phyloP scores from a whole-genome alignment of 2,797 vertebrate species.

The Halcyon smyrnensis region DNA sequence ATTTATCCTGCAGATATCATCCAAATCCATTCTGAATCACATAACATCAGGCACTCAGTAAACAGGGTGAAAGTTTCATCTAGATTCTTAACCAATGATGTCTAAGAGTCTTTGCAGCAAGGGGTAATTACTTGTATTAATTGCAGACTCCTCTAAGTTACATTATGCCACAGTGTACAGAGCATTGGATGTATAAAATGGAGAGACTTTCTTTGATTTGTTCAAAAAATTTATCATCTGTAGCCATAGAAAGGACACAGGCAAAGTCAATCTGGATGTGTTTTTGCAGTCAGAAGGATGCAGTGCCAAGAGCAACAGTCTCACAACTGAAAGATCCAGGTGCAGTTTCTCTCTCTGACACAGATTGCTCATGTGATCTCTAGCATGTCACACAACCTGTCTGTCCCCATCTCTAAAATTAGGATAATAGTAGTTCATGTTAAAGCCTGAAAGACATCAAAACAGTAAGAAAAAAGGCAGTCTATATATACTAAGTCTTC shows the following conservation, averaged over 20 bases:
- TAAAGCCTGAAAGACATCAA: background rate
- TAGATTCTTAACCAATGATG: constrained; percentile 31
- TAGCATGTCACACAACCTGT: background rate
- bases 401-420: background rate
- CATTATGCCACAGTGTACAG: background rate
- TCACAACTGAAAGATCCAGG: background rate
- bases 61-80: constrained; percentile 50
- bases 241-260: background rate
- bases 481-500: background rate
- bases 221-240: background rate
- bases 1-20: constrained; percentile 4
- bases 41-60: background rate
- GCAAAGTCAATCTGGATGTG: background rate
- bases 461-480: background rate
- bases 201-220: constrained; percentile 20
- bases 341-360: background rate
- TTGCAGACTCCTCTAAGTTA: constrained; percentile 50
- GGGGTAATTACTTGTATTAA: constrained; percentile 54
- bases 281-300: background rate
- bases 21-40: constrained; percentile 22
- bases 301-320: background rate
- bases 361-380: background rate
- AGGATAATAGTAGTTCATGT: background rate
- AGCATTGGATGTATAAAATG: background rate
- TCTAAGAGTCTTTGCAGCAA: constrained; percentile 33